Base-by-base conservation (phyloP, 2,113 vertebrate species). In the Phylloscopus trochilus region DNA sequence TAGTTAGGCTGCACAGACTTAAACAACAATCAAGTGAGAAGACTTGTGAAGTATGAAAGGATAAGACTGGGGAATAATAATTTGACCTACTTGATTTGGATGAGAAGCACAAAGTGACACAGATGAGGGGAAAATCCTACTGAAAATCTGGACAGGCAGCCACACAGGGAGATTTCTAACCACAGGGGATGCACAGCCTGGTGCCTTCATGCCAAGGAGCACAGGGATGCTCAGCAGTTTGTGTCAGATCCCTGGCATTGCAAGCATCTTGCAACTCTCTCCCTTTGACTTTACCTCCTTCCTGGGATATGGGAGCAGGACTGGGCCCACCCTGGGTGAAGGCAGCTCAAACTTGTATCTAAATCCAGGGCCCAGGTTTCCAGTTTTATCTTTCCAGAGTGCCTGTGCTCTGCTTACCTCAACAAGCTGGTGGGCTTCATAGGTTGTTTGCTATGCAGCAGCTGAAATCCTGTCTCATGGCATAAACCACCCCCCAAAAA, bases 271-370 rank as follows among this genome's bases (percentile, higher is more conserved):
- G 13, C 27, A 75, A 0, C 6, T 83, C 46, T 13, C 8, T 59
- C 19, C 13, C n/a, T 63, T 26, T n/a, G 47, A 20, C 33, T 35
- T 85, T 53, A 10, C 11, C 23, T 79, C 47, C 44, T 53, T 6
- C 13, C 37, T 49, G 21, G 17, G 39, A 13, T 1, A 1, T 0
- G n/a, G n/a, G 13, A 83, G 28, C 10, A 28, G 15, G 33, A 4
- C 15, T 37, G 49, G 78, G 24, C 12, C 22, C 58, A 24, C 20
- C 39, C 52, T 37, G 33, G 13, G 27, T 12, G 37, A 69, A 69
- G n/a, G 39, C 31, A 73, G 35, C 16, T 58, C 63, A 43, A 37
- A 41, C 3, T 17, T 46, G 2, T 13, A 18, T 46, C 37, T 30
- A 53, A 80, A 59, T 18, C 15, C 37, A 58, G 15, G 7, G 6